Evolutionary conservation across 53 echinoderm and acorn worm species (phyloP).

Genomic region (Luidia sarsii): DNA sequence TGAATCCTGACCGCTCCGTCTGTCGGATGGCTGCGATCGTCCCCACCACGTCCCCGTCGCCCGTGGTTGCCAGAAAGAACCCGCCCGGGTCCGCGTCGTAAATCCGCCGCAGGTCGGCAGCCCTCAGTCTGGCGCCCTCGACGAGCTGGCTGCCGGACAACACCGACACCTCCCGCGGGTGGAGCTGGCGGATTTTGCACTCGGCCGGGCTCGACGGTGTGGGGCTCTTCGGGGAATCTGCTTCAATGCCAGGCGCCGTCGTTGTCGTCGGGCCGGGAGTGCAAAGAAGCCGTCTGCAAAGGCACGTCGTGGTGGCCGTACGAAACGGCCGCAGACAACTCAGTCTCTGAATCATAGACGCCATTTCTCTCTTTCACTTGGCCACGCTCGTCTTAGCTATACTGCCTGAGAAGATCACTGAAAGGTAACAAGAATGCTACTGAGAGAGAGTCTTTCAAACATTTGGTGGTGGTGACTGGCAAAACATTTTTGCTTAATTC

Average conservation of each 20-base stretch:
- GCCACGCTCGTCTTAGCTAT: too few relatives aligned
- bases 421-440: too few relatives aligned
- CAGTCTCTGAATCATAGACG: too few relatives aligned
- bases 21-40: conserved; percentile 63
- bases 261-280: not conserved
- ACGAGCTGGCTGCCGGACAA: conserved; percentile 58
- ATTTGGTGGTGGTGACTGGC: too few relatives aligned
- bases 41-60: conserved; percentile 66
- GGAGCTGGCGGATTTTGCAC: conserved; percentile 57
- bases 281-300: not conserved
- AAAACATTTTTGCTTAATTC: too few relatives aligned
- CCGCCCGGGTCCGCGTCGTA: conserved; percentile 70
- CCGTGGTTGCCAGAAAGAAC: conserved; percentile 62
- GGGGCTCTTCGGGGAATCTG: not conserved
- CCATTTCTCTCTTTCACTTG: too few relatives aligned
- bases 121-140: conserved; percentile 62
- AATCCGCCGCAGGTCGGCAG: conserved; percentile 59
- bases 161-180: conserved; percentile 63
- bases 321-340: too few relatives aligned
- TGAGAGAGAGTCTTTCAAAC: too few relatives aligned
- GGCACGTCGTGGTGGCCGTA: not conserved
- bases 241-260: not conserved
- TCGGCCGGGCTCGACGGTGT: not conserved
- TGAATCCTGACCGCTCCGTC: conserved; percentile 56
- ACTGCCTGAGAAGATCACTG: too few relatives aligned